phyloP scores from a whole-genome alignment of 2,797 vertebrate genomes.

The Pangasius macronema region DNA sequence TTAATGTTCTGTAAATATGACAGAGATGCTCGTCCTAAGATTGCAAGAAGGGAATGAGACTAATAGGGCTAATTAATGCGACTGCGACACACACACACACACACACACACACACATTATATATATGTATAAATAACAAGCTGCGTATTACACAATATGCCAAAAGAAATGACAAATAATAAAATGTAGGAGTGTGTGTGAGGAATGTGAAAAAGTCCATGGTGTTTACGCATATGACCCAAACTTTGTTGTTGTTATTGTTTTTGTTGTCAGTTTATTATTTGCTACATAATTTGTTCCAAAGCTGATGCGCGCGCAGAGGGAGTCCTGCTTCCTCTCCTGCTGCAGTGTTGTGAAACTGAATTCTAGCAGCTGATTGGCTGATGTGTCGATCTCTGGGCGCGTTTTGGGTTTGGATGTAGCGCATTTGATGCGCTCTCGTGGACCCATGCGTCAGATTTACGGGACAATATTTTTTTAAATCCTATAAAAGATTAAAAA shows the following conservation, averaged over 20 bases:
- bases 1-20: constrained; percentile 14
- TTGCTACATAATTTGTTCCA: too few species aligned
- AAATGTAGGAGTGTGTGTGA: neutral
- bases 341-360: neutral
- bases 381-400: neutral
- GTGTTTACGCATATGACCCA: neutral
- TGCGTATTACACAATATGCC: neutral
- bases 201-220: neutral
- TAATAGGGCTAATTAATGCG: neutral
- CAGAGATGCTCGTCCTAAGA: neutral
- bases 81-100: too few species aligned
- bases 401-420: neutral
- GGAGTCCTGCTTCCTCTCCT: neutral
- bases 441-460: neutral
- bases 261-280: neutral
- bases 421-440: neutral
- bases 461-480: neutral
- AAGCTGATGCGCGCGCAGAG: neutral
- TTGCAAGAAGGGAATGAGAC: neutral
- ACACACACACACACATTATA: too few species aligned
- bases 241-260: neutral
- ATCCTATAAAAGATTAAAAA: too few species aligned
- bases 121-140: neutral
- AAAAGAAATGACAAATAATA: neutral
- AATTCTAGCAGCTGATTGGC: neutral